Percentiles rank a stretch among this genome's conserved stretches.
Conservation (phyloP, 2,797 vertebrate species). For the Strix occidentalis region DNA sequence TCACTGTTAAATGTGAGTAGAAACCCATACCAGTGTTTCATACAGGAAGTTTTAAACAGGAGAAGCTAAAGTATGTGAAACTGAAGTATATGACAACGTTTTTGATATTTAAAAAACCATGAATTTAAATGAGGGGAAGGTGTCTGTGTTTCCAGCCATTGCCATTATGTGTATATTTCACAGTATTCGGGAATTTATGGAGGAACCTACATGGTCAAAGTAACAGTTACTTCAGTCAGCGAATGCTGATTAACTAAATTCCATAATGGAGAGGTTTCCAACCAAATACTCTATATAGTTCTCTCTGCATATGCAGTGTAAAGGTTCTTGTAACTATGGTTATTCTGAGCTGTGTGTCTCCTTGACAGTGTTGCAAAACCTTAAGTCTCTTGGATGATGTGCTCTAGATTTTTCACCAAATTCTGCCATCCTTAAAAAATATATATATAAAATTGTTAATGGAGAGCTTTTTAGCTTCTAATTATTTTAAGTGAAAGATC, state of each 20-base stretch:
- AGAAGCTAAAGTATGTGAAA: background rate
- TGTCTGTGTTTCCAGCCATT: background rate
- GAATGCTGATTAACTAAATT: background rate
- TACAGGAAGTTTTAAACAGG: background rate
- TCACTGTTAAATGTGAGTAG: conserved; percentile 24
- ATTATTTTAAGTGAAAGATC: background rate
- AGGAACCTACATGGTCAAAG: background rate
- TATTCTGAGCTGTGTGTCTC: background rate
- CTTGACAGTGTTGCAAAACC: background rate
- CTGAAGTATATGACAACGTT: background rate
- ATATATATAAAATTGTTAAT: background rate
- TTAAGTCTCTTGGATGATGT: background rate
- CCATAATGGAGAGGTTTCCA: background rate
- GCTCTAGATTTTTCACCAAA: background rate
- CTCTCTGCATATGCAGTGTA: background rate
- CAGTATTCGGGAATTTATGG: background rate
- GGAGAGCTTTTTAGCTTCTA: background rate
- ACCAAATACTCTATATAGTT: background rate
- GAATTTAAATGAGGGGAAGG: background rate
- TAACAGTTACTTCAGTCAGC: background rate
- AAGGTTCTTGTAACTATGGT: background rate
- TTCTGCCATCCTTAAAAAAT: background rate
- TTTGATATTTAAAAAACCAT: background rate
- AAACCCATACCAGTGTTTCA: background rate
- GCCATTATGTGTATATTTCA: background rate